Evolutionary conservation across 1,140 invertebrate genomes (phyloP).

Genomic region (Eupristina koningsbergeri): DNA sequence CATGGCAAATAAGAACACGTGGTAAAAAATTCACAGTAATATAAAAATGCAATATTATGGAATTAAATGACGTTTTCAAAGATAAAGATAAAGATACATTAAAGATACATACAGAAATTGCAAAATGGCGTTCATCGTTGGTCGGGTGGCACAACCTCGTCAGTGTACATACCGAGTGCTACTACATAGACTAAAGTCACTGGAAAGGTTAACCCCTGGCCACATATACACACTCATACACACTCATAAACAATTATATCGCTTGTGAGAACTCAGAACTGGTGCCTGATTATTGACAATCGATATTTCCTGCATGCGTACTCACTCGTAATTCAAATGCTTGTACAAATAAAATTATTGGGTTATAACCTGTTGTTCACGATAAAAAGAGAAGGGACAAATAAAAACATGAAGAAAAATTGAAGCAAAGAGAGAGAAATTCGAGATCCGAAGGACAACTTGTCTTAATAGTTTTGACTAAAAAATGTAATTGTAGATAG

Average conservation of each 20-base stretch:
- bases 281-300: slow-evolving; percentile 70
- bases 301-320: slow-evolving; percentile 57
- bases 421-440: neutral
- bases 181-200: slow-evolving; percentile 54
- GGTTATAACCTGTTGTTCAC: slow-evolving; percentile 16
- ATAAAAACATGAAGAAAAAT: neutral
- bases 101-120: slow-evolving; percentile 42
- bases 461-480: too few relatives aligned
- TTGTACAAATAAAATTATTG: neutral
- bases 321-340: neutral
- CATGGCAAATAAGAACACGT: neutral
- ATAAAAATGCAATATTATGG: neutral
- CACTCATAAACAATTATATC: slow-evolving; percentile 39
- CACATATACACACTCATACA: too few relatives aligned
- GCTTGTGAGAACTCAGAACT: neutral
- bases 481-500: neutral
- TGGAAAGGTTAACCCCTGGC: neutral
- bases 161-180: slow-evolving; percentile 59
- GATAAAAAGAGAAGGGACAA: neutral
- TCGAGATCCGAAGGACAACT: neutral
- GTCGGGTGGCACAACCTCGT: slow-evolving; percentile 50
- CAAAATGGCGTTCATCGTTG: slow-evolving; percentile 56
- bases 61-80: neutral
- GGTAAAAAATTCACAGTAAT: neutral
- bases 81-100: neutral